A percentile compares a stretch with the other conserved stretches of the same genome.
Conservation (phyloP, 2,797 vertebrate genomes). For the Heliangelus exortis region DNA sequence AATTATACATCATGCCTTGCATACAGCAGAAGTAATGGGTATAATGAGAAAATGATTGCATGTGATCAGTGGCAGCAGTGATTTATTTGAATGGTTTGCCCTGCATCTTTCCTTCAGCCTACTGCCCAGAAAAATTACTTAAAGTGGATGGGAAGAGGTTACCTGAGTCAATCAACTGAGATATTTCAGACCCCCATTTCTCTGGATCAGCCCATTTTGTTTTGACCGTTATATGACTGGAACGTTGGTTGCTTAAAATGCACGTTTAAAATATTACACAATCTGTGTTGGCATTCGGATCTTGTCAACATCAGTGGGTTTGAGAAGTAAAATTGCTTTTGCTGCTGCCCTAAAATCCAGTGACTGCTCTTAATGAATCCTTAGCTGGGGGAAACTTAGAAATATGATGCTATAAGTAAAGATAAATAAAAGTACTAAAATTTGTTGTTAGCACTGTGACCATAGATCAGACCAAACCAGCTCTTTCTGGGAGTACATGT, state of each 20-base stretch:
- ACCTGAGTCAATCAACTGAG: background rate
- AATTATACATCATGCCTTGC: background rate
- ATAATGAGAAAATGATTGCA: background rate
- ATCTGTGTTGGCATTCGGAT: background rate
- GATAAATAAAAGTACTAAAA: background rate
- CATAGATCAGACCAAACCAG: background rate
- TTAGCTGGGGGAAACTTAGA: background rate
- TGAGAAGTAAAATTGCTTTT: background rate
- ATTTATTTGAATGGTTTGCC: background rate
- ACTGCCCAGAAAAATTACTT: background rate
- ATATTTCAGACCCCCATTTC: background rate
- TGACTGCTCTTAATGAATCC: background rate
- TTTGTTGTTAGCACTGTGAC: background rate
- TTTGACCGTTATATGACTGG: background rate
- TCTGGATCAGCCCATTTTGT: rapidly evolving
- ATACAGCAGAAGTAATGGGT: background rate
- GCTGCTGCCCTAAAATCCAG: background rate
- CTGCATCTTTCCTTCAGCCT: background rate
- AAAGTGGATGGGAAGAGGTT: background rate
- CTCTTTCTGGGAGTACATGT: background rate
- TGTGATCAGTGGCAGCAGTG: background rate
- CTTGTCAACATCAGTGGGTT: background rate
- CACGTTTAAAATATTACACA: background rate
- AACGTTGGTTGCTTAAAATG: background rate
- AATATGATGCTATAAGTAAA: background rate